These are phyloP conservation scores for Trichoplusia ni DNA, from an alignment of 1,140 invertebrate genomes.

Conservation along the genomic window DNA sequence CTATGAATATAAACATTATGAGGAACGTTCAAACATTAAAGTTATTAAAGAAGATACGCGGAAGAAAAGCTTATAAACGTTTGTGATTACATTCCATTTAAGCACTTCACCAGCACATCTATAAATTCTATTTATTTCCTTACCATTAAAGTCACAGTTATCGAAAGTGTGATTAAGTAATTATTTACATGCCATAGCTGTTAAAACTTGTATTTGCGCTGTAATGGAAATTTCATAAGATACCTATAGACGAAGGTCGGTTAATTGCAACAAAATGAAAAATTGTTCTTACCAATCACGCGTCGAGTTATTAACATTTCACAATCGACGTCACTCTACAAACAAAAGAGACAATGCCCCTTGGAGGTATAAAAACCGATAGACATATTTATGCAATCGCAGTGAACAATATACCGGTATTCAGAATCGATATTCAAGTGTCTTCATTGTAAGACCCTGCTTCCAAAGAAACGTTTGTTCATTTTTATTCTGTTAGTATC, in stretches of 20 bases:
- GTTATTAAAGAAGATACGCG: no score
- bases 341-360: constrained; percentile 25
- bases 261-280: constrained; percentile 44
- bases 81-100: no score
- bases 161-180: background rate
- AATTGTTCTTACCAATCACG: constrained; percentile 45
- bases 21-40: no score
- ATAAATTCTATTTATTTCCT: no score
- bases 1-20: no score
- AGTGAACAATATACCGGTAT: constrained; percentile 10
- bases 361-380: constrained; percentile 3
- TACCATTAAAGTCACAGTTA: no score
- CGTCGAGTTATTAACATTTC: constrained; percentile 35
- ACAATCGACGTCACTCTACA: constrained; percentile 20
- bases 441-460: constrained; percentile 7
- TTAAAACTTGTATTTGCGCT: background rate
- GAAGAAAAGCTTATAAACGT: no score
- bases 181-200: background rate
- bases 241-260: constrained; percentile 28
- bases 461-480: constrained; percentile 15
- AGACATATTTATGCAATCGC: constrained; percentile 23
- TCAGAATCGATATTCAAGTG: constrained; percentile 11
- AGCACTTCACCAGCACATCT: no score
- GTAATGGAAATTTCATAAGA: constrained; percentile 17
- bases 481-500: constrained; percentile 31